phyloP scores from a whole-genome alignment of 2,888 invertebrate genomes.

The Orthosia gothica region DNA sequence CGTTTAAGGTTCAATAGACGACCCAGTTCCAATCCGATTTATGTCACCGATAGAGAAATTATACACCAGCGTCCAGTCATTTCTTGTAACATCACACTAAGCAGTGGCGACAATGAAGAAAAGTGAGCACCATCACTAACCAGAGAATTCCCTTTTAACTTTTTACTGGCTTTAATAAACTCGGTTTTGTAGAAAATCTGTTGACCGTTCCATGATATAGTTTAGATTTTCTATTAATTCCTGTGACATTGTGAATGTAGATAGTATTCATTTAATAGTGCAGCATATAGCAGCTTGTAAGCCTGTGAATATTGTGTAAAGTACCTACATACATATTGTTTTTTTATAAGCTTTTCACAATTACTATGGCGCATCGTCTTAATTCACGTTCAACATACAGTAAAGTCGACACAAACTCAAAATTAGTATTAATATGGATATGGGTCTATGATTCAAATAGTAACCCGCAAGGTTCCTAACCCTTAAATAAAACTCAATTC shows the following conservation, averaged over 20 bases:
- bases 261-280: too few relatives aligned
- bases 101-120: not conserved
- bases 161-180: not conserved
- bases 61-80: conserved; percentile 1
- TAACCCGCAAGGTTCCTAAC: not conserved
- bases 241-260: too few relatives aligned
- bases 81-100: conserved; percentile 27
- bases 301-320: too few relatives aligned
- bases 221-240: too few relatives aligned
- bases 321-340: too few relatives aligned
- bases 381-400: not conserved
- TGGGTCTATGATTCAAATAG: not conserved
- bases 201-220: too few relatives aligned
- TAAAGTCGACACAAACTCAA: not conserved
- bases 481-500: not conserved
- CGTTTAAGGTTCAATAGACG: conserved; percentile 48
- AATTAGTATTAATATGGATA: not conserved
- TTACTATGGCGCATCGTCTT: too few relatives aligned
- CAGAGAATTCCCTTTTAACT: not conserved
- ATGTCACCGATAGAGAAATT: conserved; percentile 21
- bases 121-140: not conserved
- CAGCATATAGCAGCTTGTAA: too few relatives aligned
- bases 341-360: too few relatives aligned
- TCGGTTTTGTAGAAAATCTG: not conserved
- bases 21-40: conserved; percentile 43